A percentile compares a stretch with the other conserved stretches of the same genome.
Conservation (phyloP, 2,113 vertebrate species). For the Varanus salvator region DNA sequence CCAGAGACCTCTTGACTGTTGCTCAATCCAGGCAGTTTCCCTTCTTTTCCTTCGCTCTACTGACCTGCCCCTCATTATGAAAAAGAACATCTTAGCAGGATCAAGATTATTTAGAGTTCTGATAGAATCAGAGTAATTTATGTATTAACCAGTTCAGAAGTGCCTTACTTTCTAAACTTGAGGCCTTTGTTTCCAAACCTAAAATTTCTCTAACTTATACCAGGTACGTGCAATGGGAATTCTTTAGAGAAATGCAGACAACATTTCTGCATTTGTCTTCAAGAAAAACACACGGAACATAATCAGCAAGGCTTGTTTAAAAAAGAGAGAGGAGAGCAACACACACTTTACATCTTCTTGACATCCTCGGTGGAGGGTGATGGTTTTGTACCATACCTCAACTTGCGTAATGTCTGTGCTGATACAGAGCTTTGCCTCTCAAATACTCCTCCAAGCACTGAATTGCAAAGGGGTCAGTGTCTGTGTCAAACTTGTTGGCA, state of each 20-base stretch:
- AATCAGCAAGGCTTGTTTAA: neutral
- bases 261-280: no score
- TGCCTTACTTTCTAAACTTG: neutral
- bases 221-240: neutral
- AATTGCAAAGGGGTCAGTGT: slow-evolving; percentile 81
- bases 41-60: rapidly evolving
- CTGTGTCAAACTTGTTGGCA: slow-evolving; percentile 91
- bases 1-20: slow-evolving; percentile 58
- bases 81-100: neutral
- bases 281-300: neutral
- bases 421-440: slow-evolving; percentile 80
- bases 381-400: neutral
- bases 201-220: neutral
- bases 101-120: neutral
- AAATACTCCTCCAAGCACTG: slow-evolving; percentile 89
- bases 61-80: neutral
- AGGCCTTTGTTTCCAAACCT: neutral
- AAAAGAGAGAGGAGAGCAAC: neutral
- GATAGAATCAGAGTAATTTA: neutral
- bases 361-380: neutral
- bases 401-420: slow-evolving; percentile 52
- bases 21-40: slow-evolving; percentile 31
- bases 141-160: neutral
- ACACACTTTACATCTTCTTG: neutral
- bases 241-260: neutral